phyloP scores from a whole-genome alignment of 2,113 vertebrate species.

The Tenrec ecaudatus region DNA sequence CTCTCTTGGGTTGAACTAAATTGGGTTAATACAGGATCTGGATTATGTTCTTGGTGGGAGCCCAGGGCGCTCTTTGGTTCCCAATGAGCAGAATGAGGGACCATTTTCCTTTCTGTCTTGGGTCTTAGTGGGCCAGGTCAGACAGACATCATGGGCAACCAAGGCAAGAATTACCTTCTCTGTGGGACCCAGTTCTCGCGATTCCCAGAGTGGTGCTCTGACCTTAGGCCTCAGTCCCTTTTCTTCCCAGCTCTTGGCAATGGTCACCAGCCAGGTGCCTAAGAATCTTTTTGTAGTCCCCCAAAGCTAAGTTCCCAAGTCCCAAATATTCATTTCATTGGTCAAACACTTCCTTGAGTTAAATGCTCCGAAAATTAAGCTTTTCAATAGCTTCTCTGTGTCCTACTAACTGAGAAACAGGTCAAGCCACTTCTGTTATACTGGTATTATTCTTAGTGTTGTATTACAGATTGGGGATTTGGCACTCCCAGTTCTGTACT shows the following conservation, averaged over 20 bases:
- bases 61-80: not conserved
- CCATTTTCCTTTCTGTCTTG: not conserved
- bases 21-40: not conserved
- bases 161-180: not conserved
- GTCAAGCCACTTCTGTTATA: not conserved
- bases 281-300: not conserved
- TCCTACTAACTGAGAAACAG: conserved; percentile 17
- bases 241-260: not conserved
- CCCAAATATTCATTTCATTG: conserved; percentile 39
- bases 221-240: not conserved
- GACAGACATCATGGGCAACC: not conserved
- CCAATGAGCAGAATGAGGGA: not conserved
- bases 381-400: conserved; percentile 65
- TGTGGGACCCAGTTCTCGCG: not conserved
- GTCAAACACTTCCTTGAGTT: conserved; percentile 40
- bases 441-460: conserved; percentile 34
- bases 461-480: conserved; percentile 48
- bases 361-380: conserved; percentile 39
- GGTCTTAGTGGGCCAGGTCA: not conserved
- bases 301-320: conserved; percentile 1
- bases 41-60: not conserved
- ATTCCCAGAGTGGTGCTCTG: not conserved
- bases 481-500: not conserved
- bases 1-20: not conserved
- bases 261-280: not conserved